Evolutionary conservation across 2,888 invertebrate species (phyloP).

Genomic region (Hypena proboscidalis): DNA sequence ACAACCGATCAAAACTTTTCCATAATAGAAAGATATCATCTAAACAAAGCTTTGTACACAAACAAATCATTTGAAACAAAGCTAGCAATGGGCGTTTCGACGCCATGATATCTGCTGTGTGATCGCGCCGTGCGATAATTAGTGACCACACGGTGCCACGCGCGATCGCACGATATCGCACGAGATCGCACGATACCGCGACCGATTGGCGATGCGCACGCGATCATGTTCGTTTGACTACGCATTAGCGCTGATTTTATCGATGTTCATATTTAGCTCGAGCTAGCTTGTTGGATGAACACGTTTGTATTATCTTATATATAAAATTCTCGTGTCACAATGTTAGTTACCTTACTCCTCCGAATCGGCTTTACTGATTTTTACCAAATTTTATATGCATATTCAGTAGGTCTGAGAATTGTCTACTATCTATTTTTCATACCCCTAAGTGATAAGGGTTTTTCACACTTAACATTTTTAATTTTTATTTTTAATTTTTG

Average conservation of each 20-base stretch:
- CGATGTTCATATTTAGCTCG: conserved; percentile 1
- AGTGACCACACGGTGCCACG: conserved; percentile 29
- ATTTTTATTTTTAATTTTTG: no score
- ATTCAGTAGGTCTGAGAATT: no score
- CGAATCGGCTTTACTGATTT: no score
- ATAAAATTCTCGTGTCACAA: no score
- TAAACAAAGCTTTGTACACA: conserved; percentile 12
- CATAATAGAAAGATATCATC: conserved; percentile 15
- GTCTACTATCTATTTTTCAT: no score
- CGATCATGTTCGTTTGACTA: conserved; percentile 8
- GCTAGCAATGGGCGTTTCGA: conserved; percentile 38
- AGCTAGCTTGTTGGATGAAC: no score
- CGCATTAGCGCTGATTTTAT: conserved; percentile 5
- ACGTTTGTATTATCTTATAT: no score
- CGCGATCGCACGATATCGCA: conserved; percentile 29
- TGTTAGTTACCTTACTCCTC: no score
- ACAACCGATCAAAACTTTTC: conserved; percentile 9
- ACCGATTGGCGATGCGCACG: conserved; percentile 32
- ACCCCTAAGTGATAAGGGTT: no score
- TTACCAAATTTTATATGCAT: no score
- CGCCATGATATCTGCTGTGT: conserved; percentile 13
- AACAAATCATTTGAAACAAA: conserved; percentile 28
- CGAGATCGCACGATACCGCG: conserved; percentile 35
- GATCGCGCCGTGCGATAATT: conserved; percentile 28
- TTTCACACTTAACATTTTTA: no score